Percentiles rank a stretch among this genome's conserved stretches.
These are phyloP conservation scores for Anarsia innoxiella DNA, from an alignment of 2,888 invertebrate genomes.

Conservation along the genomic window DNA sequence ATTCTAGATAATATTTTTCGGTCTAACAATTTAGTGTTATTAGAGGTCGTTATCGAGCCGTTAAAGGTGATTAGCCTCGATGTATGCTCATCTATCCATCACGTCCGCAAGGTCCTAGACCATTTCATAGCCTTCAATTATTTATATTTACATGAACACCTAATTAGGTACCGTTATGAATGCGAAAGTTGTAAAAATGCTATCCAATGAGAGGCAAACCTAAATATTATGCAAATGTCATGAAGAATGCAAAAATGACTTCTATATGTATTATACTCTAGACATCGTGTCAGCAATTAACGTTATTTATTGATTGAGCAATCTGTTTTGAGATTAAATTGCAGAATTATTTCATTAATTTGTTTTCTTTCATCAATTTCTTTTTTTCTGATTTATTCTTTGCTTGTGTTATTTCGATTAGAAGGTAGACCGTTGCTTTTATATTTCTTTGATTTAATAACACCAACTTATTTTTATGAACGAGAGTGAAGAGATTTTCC, in stretches of 20 bases:
- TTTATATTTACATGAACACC: conserved; percentile 27
- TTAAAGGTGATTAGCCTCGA: conserved; percentile 42
- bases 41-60: conserved; percentile 35
- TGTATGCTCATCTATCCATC: conserved; percentile 36
- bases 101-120: conserved; percentile 22
- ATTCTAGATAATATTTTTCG: conserved; percentile 27
- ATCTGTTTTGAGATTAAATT: too few relatives aligned
- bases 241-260: not conserved
- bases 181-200: conserved; percentile 23
- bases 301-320: not conserved
- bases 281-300: too few relatives aligned
- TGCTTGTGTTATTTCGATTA: too few relatives aligned
- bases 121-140: conserved; percentile 24
- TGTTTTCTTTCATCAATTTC: too few relatives aligned
- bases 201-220: not conserved
- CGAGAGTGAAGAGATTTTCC: too few relatives aligned
- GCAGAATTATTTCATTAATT: too few relatives aligned
- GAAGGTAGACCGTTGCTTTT: too few relatives aligned
- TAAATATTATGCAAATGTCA: not conserved
- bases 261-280: too few relatives aligned
- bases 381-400: too few relatives aligned
- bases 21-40: conserved; percentile 29
- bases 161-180: conserved; percentile 35
- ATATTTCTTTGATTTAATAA: too few relatives aligned
- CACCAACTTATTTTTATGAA: too few relatives aligned